phyloP scores from a whole-genome alignment of 2,113 vertebrate species.

The Clarias gariepinus region DNA sequence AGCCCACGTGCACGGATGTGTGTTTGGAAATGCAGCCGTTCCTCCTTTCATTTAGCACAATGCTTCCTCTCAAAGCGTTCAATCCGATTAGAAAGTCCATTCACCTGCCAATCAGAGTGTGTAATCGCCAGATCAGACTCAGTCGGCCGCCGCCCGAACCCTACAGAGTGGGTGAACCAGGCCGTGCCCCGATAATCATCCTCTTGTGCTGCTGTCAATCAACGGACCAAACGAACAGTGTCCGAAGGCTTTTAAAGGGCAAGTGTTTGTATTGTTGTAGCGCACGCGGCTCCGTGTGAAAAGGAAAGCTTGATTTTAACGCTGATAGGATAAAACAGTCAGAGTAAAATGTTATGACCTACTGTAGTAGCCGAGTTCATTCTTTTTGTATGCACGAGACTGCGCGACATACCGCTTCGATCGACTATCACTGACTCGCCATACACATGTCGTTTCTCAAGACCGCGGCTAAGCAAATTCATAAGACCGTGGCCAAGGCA shows the following conservation, averaged over 20 bases:
- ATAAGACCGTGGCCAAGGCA: background rate
- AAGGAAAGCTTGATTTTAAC: background rate
- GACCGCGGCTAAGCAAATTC: too few relatives aligned
- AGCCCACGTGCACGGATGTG: slow-evolving; percentile 22
- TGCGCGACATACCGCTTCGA: too few relatives aligned
- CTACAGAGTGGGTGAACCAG: slow-evolving; percentile 13
- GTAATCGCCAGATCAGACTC: slow-evolving; percentile 60
- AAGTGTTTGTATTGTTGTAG: slow-evolving; percentile 21
- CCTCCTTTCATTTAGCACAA: slow-evolving; percentile 5
- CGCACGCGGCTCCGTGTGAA: background rate
- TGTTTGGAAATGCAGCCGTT: slow-evolving; percentile 18
- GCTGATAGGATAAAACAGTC: background rate
- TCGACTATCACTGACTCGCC: too few relatives aligned
- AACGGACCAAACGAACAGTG: slow-evolving; percentile 40
- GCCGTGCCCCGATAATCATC: slow-evolving; percentile 20
- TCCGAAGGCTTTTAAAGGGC: slow-evolving; percentile 48
- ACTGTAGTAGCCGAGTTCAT: background rate
- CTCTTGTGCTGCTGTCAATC: slow-evolving; percentile 40
- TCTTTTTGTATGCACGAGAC: too few relatives aligned
- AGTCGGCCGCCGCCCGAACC: slow-evolving; percentile 41
- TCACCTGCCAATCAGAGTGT: slow-evolving; percentile 59
- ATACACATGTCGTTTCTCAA: too few relatives aligned
- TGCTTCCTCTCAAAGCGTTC: background rate
- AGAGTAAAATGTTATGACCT: background rate
- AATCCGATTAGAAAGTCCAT: slow-evolving; percentile 65